Percentiles rank a stretch among this genome's conserved stretches.
These are phyloP conservation scores for Eubasilissa splendida DNA, from an alignment of 2,888 invertebrate genomes.

Conservation along the genomic window DNA sequence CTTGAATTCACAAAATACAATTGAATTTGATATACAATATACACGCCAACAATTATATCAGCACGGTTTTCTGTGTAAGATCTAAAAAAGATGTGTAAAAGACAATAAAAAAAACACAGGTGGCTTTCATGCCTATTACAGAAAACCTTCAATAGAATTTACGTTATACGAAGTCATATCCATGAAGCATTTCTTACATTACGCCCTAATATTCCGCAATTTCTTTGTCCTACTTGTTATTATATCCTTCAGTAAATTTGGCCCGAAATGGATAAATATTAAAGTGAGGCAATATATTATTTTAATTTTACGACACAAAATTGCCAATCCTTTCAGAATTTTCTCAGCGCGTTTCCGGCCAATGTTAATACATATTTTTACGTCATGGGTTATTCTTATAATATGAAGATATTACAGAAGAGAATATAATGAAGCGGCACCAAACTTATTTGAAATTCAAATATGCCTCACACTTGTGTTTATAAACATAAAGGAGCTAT, in stretches of 20 bases:
- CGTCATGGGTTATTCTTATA: slow-evolving; percentile 9
- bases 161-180: slow-evolving; percentile 19
- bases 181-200: slow-evolving; percentile 4
- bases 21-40: too few relatives aligned
- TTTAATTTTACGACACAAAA: slow-evolving; percentile 30
- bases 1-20: neutral
- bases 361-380: slow-evolving; percentile 34
- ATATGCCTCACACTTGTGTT: slow-evolving; percentile 33
- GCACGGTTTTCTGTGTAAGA: neutral
- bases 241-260: slow-evolving; percentile 30
- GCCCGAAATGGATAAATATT: slow-evolving; percentile 23
- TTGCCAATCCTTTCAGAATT: slow-evolving; percentile 28
- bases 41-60: neutral
- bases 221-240: neutral
- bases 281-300: slow-evolving; percentile 11
- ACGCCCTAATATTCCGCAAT: neutral
- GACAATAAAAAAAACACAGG: slow-evolving; percentile 37
- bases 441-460: slow-evolving; percentile 39
- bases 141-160: slow-evolving; percentile 19
- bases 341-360: slow-evolving; percentile 10
- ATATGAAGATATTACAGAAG: slow-evolving; percentile 18
- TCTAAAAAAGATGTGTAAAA: slow-evolving; percentile 33
- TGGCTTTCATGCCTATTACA: slow-evolving; percentile 25
- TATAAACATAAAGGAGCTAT: slow-evolving; percentile 33
- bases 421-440: slow-evolving; percentile 21